Conservation (phyloP, 1,140 invertebrate genomes). For the Ceratina japonica region DNA sequence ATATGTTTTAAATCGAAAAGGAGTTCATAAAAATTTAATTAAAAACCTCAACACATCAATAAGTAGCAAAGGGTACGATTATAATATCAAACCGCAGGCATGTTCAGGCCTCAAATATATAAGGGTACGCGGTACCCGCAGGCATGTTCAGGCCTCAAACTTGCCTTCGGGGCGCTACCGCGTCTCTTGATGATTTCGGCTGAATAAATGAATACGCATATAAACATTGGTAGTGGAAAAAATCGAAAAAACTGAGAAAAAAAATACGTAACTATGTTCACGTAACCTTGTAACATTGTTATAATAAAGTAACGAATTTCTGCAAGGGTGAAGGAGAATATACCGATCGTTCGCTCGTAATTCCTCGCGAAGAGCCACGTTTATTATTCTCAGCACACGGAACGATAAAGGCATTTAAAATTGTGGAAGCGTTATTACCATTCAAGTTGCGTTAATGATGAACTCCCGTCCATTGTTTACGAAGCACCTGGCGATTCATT, state of each 20-base stretch:
- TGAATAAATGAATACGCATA: not conserved
- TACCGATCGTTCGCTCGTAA: not conserved
- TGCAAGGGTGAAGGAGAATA: not conserved
- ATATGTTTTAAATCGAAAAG: too few species aligned
- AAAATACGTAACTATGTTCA: not conserved
- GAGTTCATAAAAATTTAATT: too few species aligned
- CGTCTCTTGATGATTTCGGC: too few species aligned
- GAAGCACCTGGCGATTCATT: constrained; percentile 49
- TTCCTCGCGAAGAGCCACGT: not conserved
- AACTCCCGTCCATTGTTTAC: constrained; percentile 39
- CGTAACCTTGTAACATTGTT: not conserved
- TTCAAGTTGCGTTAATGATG: constrained; percentile 59
- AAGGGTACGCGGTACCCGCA: too few species aligned
- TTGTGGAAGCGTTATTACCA: constrained; percentile 47
- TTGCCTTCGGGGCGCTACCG: too few species aligned
- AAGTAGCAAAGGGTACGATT: too few species aligned
- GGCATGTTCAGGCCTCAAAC: too few species aligned
- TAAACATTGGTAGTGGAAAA: not conserved
- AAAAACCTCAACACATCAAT: too few species aligned
- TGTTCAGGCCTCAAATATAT: too few species aligned
- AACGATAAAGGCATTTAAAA: constrained; percentile 51
- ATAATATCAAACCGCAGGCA: too few species aligned
- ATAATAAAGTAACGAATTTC: not conserved
- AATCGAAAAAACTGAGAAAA: not conserved
- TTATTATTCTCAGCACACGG: constrained; percentile 43